Evolutionary conservation across 2,888 invertebrate genomes (phyloP).

Genomic region (Metallyticus violacea): DNA sequence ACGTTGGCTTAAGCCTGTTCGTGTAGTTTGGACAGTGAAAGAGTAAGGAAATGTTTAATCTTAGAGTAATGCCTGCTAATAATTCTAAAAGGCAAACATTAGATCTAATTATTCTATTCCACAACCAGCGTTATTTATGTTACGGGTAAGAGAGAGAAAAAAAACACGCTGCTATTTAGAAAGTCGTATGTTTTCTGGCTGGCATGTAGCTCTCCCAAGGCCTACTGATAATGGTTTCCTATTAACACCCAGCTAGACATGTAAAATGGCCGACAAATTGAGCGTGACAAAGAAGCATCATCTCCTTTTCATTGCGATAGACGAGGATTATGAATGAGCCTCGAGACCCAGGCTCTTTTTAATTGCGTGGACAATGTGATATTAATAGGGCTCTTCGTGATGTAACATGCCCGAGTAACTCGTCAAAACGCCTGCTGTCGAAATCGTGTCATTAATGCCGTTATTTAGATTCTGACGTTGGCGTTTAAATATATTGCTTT

Average conservation of each 20-base stretch:
- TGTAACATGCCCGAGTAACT: background rate
- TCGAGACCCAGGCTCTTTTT: background rate
- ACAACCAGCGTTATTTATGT: too few species aligned
- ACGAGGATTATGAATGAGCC: conserved; percentile 10
- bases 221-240: conserved; percentile 5
- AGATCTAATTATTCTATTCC: too few species aligned
- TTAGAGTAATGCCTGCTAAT: too few species aligned
- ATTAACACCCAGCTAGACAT: conserved; percentile 13
- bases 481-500: too few species aligned
- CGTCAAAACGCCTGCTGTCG: background rate
- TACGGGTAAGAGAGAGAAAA: too few species aligned
- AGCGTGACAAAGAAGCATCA: conserved; percentile 18
- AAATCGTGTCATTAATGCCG: too few species aligned
- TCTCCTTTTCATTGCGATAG: conserved; percentile 5
- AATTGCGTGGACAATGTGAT: background rate
- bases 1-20: too few species aligned
- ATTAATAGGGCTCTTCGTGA: background rate
- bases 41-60: too few species aligned
- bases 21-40: too few species aligned
- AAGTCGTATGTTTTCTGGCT: background rate
- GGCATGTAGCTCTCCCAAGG: background rate
- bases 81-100: too few species aligned
- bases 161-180: background rate
- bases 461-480: too few species aligned
- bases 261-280: conserved; percentile 20